phyloP scores from a whole-genome alignment of 2,888 invertebrate genomes.

The Polydrusus pterygomalis region DNA sequence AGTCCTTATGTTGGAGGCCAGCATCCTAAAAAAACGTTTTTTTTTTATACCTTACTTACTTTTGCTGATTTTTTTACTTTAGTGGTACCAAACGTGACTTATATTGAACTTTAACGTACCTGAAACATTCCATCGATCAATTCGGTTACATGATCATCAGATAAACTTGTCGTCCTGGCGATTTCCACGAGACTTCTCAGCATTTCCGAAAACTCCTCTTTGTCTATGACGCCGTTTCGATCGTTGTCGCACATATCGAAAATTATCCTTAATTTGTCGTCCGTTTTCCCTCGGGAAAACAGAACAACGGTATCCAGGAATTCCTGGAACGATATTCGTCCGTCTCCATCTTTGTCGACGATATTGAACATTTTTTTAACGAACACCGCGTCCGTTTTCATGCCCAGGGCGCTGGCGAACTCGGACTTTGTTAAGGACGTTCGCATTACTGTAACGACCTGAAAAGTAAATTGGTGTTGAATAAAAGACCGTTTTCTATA shows the following conservation, averaged over 20 bases:
- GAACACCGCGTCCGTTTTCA: conserved; percentile 95
- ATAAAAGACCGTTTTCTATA: too few species aligned
- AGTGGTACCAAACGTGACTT: too few species aligned
- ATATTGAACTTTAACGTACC: too few species aligned
- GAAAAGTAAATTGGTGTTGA: not conserved
- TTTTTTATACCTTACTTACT: too few species aligned
- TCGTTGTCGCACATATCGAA: conserved; percentile 99
- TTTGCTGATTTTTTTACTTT: too few species aligned
- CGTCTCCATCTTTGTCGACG: conserved; percentile 95
- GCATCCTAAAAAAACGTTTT: conserved; percentile 88
- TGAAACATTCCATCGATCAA: conserved; percentile 96
- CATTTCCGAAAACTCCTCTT: conserved; percentile 95
- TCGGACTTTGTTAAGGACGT: conserved; percentile 93
- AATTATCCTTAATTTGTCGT: conserved; percentile 94
- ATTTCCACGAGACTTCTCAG: conserved; percentile 94
- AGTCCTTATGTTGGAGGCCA: conserved; percentile 92
- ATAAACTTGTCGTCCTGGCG: conserved; percentile 91
- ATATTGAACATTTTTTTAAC: conserved; percentile 98
- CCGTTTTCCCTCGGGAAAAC: conserved; percentile 93
- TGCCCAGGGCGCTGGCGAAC: conserved; percentile 95
- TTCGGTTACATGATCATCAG: conserved; percentile 93
- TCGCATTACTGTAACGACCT: conserved; percentile 94
- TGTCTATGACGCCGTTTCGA: conserved; percentile 94
- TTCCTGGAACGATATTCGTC: conserved; percentile 95
- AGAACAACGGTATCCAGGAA: conserved; percentile 95